phyloP scores from a whole-genome alignment of 2,113 vertebrate species.

The Eublepharis macularius region DNA sequence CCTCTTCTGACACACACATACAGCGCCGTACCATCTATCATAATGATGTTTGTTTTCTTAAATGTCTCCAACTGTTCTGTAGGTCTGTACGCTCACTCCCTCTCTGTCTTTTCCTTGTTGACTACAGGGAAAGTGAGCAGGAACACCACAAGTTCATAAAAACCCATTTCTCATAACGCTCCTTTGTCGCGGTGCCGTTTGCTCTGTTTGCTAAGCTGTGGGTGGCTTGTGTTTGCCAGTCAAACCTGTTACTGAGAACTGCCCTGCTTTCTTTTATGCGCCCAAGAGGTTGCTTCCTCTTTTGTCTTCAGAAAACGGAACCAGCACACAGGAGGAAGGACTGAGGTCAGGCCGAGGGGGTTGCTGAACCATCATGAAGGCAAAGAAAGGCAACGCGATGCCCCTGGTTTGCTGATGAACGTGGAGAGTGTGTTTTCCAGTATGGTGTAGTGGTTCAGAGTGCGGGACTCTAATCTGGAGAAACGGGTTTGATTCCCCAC shows the following conservation, averaged over 20 bases:
- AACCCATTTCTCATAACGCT: fast-evolving
- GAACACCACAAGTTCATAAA: not conserved
- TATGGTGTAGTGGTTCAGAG: too few species aligned
- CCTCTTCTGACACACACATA: too few species aligned
- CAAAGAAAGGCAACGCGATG: too few species aligned
- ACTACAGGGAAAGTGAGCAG: not conserved
- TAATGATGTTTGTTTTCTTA: too few species aligned
- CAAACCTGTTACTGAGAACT: not conserved
- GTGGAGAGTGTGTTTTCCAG: too few species aligned
- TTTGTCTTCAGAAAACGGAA: not conserved
- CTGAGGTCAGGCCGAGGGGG: not conserved
- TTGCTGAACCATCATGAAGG: not conserved
- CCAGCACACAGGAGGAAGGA: too few species aligned
- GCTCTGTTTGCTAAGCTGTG: slow-evolving; percentile 5
- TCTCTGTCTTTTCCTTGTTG: not conserved
- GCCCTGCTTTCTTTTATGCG: not conserved
- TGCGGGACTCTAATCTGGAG: too few species aligned
- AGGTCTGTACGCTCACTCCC: too few species aligned
- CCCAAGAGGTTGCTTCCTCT: not conserved
- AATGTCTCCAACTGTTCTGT: too few species aligned
- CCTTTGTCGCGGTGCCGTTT: slow-evolving; percentile 15
- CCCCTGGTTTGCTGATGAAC: not conserved
- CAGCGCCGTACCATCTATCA: too few species aligned
- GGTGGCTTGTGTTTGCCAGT: slow-evolving; percentile 4
- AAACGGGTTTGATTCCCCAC: too few species aligned